phyloP scores from a whole-genome alignment of 2,113 vertebrate species.

The Probosciger aterrimus region DNA sequence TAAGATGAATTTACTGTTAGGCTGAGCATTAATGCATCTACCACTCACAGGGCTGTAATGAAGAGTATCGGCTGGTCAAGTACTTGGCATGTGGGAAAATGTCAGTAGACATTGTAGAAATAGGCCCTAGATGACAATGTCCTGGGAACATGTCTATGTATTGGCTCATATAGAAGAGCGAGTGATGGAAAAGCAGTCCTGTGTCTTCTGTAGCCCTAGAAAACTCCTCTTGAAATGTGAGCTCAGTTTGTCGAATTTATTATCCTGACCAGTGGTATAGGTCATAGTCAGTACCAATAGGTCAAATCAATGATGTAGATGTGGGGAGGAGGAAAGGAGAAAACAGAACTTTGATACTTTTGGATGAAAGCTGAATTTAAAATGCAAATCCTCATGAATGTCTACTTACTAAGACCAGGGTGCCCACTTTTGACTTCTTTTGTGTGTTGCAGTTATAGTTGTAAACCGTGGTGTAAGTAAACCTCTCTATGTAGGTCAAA shows the following conservation, averaged over 20 bases:
- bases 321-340: not conserved
- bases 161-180: not conserved
- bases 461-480: not conserved
- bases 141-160: not conserved
- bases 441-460: not conserved
- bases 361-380: not conserved
- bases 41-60: not conserved
- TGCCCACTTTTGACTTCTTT: not conserved
- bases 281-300: not conserved
- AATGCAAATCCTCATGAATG: not conserved
- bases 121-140: not conserved
- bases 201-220: not conserved
- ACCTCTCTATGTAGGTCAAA: not conserved
- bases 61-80: not conserved
- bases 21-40: not conserved
- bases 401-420: not conserved
- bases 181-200: not conserved
- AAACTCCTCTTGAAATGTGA: not conserved
- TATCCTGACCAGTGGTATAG: not conserved
- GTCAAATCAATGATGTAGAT: fast-evolving
- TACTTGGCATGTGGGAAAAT: fast-evolving
- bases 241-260: not conserved
- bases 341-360: not conserved
- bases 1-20: not conserved
- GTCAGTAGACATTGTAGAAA: not conserved